phyloP scores from a whole-genome alignment of 2,113 vertebrate genomes.

The Craseonycteris thonglongyai region DNA sequence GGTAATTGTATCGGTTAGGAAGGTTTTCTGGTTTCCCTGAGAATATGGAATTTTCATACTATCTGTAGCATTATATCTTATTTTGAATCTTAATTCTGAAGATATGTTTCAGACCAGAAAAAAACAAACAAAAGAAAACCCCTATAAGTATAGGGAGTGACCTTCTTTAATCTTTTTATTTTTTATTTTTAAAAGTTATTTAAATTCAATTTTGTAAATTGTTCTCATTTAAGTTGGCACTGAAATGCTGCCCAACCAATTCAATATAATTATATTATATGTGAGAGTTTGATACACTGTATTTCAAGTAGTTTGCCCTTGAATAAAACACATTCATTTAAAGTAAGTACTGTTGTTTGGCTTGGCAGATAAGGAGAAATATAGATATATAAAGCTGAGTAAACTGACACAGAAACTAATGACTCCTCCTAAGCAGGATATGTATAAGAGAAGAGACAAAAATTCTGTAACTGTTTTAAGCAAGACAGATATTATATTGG shows the following conservation, averaged over 20 bases:
- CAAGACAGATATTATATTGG: background rate
- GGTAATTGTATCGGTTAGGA: background rate
- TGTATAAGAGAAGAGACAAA: background rate
- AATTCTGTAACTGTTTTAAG: background rate
- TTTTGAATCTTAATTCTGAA: background rate
- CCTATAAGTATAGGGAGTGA: fast-evolving
- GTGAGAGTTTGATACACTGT: background rate
- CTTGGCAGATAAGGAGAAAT: background rate
- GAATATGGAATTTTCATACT: background rate
- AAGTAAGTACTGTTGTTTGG: background rate
- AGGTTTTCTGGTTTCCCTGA: background rate
- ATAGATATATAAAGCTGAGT: background rate
- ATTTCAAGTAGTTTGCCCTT: background rate
- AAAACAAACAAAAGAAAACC: too few relatives aligned
- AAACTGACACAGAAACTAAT: background rate
- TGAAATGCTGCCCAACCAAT: background rate
- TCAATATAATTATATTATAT: background rate
- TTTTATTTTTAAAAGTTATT: background rate
- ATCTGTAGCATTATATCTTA: background rate
- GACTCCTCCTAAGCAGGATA: background rate
- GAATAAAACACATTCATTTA: background rate
- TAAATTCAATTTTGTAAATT: background rate
- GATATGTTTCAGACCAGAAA: background rate
- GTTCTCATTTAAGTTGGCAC: background rate
- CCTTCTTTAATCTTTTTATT: background rate